phyloP scores from a whole-genome alignment of 2,113 vertebrate genomes.

The Galemys pyrenaicus region DNA sequence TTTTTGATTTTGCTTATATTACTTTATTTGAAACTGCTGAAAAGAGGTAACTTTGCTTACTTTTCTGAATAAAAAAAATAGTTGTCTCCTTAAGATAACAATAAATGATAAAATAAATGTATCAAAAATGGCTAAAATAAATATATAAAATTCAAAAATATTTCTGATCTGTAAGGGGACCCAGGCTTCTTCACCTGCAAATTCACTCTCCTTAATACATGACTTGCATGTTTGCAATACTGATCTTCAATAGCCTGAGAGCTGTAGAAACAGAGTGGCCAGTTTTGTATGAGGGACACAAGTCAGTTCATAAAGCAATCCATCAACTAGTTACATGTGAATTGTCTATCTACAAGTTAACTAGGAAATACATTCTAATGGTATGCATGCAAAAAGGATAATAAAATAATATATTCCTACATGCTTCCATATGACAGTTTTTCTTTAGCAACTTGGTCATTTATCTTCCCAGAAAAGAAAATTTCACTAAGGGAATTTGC shows the following conservation, averaged over 20 bases:
- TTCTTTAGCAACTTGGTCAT: neutral
- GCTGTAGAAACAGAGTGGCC: neutral
- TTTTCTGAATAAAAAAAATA: conserved; percentile 34
- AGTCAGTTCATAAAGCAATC: neutral
- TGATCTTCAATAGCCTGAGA: neutral
- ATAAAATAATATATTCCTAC: neutral
- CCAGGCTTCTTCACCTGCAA: neutral
- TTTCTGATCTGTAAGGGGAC: neutral
- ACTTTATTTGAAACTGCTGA: neutral
- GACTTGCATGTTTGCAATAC: neutral
- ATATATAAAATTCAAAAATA: neutral
- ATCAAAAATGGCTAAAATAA: neutral
- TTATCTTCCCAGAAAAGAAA: neutral
- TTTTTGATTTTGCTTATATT: neutral
- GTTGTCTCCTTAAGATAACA: neutral
- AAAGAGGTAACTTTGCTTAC: neutral
- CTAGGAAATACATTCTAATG: neutral
- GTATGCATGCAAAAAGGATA: neutral
- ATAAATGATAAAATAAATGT: neutral
- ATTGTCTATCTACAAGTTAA: neutral
- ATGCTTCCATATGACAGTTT: neutral
- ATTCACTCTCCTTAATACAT: neutral
- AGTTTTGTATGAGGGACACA: neutral
- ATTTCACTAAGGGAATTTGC: neutral
- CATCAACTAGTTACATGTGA: neutral